Evolutionary conservation across 2,113 vertebrate species (phyloP).

Genomic region (Chinchilla lanigera): DNA sequence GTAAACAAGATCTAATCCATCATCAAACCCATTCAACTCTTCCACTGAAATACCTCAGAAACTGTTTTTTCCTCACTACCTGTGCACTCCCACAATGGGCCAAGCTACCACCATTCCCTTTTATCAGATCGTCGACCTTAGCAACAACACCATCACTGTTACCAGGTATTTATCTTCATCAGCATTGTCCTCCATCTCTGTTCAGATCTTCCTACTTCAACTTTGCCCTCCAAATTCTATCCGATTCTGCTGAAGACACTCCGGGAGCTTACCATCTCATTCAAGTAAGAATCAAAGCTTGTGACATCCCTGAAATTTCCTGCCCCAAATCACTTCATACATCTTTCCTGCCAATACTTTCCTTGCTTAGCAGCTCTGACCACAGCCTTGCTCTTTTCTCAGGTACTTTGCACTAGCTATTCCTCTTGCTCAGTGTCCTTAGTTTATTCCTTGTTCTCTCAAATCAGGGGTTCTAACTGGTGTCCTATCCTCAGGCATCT

Average conservation of each 20-base stretch:
- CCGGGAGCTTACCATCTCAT: background rate
- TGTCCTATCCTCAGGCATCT: background rate
- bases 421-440: background rate
- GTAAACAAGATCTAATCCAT: background rate
- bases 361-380: background rate
- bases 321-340: background rate
- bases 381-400: background rate
- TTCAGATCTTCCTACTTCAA: background rate
- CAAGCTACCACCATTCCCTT: background rate
- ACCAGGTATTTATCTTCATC: background rate
- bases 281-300: background rate
- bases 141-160: background rate
- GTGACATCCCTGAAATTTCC: background rate
- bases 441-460: background rate
- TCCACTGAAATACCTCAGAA: too few species aligned
- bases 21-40: background rate
- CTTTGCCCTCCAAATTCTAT: background rate
- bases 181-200: background rate
- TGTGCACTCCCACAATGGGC: fast-evolving
- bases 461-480: background rate
- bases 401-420: background rate
- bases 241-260: background rate
- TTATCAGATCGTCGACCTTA: background rate
- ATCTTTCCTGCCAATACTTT: too few species aligned
- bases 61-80: background rate